Percentiles rank a stretch among this genome's conserved stretches.
Evolutionary conservation across 1,140 invertebrate species (phyloP).

Genomic region (Telenomus remus): DNA sequence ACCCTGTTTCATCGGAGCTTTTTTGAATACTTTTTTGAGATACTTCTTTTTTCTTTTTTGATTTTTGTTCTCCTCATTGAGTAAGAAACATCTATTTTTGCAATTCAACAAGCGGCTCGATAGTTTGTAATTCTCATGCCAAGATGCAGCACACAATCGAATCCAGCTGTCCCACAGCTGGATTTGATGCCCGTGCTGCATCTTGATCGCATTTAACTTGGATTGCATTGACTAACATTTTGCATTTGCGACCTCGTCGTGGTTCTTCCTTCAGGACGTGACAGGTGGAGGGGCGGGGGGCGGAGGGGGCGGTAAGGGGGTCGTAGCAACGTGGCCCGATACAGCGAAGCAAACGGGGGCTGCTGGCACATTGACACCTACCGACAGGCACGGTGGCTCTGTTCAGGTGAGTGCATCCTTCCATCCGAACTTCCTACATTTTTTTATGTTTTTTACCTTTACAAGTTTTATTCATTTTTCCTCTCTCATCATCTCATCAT

Average conservation of each 20-base stretch:
- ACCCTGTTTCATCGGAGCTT: conserved; percentile 47
- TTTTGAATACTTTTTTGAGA: conserved; percentile 43
- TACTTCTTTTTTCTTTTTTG: too few species aligned
- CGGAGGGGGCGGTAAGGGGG: conserved; percentile 78
- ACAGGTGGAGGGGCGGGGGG: conserved; percentile 73
- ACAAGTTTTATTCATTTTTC: neutral
- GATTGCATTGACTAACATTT: conserved; percentile 61
- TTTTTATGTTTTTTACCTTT: conserved; percentile 11
- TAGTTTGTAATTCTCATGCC: conserved; percentile 34
- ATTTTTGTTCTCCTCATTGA: neutral
- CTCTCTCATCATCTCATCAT: conserved; percentile 3
- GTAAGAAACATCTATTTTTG: conserved; percentile 52
- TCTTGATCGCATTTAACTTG: conserved; percentile 34
- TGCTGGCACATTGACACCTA: conserved; percentile 87
- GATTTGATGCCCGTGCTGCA: conserved; percentile 21
- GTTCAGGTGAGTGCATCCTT: conserved; percentile 85
- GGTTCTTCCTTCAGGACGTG: conserved; percentile 74
- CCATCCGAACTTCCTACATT: conserved; percentile 27
- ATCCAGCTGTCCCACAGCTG: conserved; percentile 10
- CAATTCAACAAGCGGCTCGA: conserved; percentile 24
- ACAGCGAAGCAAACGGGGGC: conserved; percentile 80
- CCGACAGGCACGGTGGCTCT: conserved; percentile 91
- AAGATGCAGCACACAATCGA: conserved; percentile 10
- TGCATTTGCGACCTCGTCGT: conserved; percentile 67
- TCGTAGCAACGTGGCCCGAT: conserved; percentile 78